Conservation (phyloP, 2,797 vertebrate genomes). For the Synanceia verrucosa region DNA sequence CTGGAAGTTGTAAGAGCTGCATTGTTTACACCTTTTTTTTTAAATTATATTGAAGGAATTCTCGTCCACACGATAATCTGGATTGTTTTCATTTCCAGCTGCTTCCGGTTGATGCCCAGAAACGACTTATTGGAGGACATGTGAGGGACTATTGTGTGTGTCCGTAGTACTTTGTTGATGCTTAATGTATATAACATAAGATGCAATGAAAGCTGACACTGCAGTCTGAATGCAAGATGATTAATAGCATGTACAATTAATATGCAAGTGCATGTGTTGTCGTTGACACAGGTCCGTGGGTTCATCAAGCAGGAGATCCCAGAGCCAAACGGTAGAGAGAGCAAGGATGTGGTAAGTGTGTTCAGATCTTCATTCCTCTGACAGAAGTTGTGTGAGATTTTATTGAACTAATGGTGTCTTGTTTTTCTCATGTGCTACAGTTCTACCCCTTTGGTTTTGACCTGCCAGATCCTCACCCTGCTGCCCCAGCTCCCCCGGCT, state of each 20-base stretch:
- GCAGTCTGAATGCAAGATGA: background rate
- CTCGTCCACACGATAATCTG: background rate
- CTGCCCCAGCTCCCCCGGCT: background rate
- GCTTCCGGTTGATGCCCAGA: slow-evolving; percentile 56
- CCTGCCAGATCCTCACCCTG: background rate
- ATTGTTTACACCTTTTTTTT: background rate
- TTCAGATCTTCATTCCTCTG: background rate
- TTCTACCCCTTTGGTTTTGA: slow-evolving; percentile 60
- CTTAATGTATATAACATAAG: background rate
- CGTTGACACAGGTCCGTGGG: slow-evolving; percentile 59
- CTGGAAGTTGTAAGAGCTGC: slow-evolving; percentile 61
- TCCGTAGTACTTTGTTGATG: background rate
- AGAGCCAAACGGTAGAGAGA: slow-evolving; percentile 32
- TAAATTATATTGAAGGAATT: background rate
- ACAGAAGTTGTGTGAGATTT: background rate
- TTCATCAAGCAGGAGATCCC: slow-evolving; percentile 73
- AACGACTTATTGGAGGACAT: slow-evolving; percentile 23
- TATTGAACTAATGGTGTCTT: background rate
- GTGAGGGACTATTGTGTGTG: slow-evolving; percentile 48
- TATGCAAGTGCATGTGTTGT: slow-evolving; percentile 16
- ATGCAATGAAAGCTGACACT: background rate
- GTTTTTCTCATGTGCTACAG: slow-evolving; percentile 36
- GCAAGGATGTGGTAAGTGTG: slow-evolving; percentile 57
- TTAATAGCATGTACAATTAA: background rate
- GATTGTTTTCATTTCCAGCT: slow-evolving; percentile 41